phyloP scores from a whole-genome alignment of 2,888 invertebrate genomes.

The Sepioteuthis lessoniana region DNA sequence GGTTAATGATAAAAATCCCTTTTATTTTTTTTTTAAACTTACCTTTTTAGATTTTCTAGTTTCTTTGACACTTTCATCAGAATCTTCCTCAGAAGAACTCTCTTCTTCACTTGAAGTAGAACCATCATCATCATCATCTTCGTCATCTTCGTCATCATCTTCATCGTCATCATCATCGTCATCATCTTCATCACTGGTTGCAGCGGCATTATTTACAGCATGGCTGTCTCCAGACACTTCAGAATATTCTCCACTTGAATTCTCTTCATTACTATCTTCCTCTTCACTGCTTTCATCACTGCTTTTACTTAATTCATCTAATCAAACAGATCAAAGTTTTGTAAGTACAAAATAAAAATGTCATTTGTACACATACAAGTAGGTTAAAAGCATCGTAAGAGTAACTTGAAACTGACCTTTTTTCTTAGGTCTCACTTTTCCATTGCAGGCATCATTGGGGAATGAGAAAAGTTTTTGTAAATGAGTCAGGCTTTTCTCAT shows the following conservation, averaged over 20 bases:
- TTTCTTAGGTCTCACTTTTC: too few species aligned
- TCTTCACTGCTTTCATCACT: conserved; percentile 52
- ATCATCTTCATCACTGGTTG: conserved; percentile 51
- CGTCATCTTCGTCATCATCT: conserved; percentile 52
- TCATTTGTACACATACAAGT: too few species aligned
- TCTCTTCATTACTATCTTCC: conserved; percentile 59
- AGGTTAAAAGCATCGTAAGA: too few species aligned
- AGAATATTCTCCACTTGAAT: conserved; percentile 50
- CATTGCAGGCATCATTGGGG: too few species aligned
- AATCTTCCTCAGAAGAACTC: conserved; percentile 58
- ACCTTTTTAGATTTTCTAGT: conserved; percentile 48
- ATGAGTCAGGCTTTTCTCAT: too few species aligned
- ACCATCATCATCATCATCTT: conserved; percentile 51
- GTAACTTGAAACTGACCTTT: too few species aligned
- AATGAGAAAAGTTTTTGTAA: too few species aligned
- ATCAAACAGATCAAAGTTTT: neutral
- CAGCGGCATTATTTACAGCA: conserved; percentile 52
- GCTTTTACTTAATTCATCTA: conserved; percentile 52
- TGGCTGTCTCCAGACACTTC: conserved; percentile 53
- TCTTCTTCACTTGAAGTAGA: conserved; percentile 57
- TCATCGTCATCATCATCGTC: conserved; percentile 52
- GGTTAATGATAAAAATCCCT: neutral
- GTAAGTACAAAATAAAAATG: neutral
- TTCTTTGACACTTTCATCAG: conserved; percentile 56
- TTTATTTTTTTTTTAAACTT: conserved; percentile 51